phyloP scores from a whole-genome alignment of 2,888 invertebrate species.

The Oscheius sp. region DNA sequence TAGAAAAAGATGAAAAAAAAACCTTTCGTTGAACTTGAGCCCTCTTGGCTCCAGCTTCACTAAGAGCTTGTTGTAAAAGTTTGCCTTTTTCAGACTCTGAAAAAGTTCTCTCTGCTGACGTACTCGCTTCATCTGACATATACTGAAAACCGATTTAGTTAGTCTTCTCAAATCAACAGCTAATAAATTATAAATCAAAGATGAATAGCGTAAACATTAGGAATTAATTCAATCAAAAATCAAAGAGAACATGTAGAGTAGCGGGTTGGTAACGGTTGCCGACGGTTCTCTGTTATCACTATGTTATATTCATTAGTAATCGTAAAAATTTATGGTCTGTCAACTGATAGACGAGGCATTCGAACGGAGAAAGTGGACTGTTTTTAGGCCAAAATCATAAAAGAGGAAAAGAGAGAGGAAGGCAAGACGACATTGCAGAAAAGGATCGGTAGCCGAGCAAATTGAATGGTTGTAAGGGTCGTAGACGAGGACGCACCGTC shows the following conservation, averaged over 20 bases:
- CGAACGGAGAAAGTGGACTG: neutral
- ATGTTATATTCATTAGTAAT: slow-evolving; percentile 30
- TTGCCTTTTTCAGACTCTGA: slow-evolving; percentile 20
- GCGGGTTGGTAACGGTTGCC: neutral
- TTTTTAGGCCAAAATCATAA: too few relatives aligned
- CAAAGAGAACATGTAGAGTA: neutral
- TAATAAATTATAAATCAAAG: neutral
- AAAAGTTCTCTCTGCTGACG: slow-evolving; percentile 10
- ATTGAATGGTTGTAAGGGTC: slow-evolving; percentile 22
- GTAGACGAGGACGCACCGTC: slow-evolving; percentile 16
- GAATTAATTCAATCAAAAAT: neutral
- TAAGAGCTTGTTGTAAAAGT: slow-evolving; percentile 36
- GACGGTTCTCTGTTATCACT: slow-evolving; percentile 20
- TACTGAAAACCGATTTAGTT: neutral
- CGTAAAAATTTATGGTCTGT: slow-evolving; percentile 32
- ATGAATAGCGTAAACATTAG: neutral
- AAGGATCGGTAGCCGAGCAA: neutral
- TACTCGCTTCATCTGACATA: slow-evolving; percentile 27
- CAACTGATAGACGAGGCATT: slow-evolving; percentile 20
- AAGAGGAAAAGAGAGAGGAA: neutral
- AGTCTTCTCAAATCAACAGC: neutral
- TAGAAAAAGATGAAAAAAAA: neutral
- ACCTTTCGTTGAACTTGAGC: slow-evolving; percentile 32
- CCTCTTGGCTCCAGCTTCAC: slow-evolving; percentile 31
- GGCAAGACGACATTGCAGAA: too few relatives aligned